These are phyloP conservation scores for Deilephila elpenor DNA, from an alignment of 2,888 invertebrate genomes.

Conservation along the genomic window DNA sequence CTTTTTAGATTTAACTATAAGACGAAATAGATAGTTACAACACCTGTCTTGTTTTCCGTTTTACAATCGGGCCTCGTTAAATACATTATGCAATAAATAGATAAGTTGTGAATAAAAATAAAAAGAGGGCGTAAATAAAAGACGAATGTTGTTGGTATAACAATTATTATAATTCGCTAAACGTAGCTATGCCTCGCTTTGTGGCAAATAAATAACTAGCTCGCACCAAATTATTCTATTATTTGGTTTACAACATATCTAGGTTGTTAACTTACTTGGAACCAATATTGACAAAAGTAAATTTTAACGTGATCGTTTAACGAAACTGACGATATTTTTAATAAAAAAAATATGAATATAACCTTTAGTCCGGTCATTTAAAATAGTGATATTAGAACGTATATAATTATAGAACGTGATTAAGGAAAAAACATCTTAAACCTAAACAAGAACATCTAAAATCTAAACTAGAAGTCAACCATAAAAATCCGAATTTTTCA, in stretches of 20 bases:
- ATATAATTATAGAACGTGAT: no score
- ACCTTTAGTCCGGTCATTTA: no score
- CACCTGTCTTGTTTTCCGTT: no score
- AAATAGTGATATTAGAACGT: no score
- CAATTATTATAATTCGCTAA: constrained; percentile 71
- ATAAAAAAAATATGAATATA: no score
- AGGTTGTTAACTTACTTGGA: constrained; percentile 19
- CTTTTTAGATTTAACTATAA: no score
- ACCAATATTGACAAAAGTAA: not conserved
- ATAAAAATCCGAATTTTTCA: no score
- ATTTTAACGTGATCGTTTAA: not conserved
- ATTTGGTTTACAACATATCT: constrained; percentile 59
- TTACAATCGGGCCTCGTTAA: not conserved
- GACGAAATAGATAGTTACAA: no score
- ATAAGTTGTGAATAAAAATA: no score
- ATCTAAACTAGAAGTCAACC: no score
- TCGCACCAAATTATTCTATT: constrained; percentile 58
- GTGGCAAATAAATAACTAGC: constrained; percentile 53
- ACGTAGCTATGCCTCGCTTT: constrained; percentile 59
- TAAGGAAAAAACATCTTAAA: no score
- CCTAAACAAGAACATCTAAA: no score
- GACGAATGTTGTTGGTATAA: constrained; percentile 66
- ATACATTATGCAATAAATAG: not conserved
- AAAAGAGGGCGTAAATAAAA: constrained; percentile 50
- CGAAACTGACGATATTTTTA: not conserved